phyloP scores from a whole-genome alignment of 1,140 invertebrate species.

The Diachasma alloeum region DNA sequence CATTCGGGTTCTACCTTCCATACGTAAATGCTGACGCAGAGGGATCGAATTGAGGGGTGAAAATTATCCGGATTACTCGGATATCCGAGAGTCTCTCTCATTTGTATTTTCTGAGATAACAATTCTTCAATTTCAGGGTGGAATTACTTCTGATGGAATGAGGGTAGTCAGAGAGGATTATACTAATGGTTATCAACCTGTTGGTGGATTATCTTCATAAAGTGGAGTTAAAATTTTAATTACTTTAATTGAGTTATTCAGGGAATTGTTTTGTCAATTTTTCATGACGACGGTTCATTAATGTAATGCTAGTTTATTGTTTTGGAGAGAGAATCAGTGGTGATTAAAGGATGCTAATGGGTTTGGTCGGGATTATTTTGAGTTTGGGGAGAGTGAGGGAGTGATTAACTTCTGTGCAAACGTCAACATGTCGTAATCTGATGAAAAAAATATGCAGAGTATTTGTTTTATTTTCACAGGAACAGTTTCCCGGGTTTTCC shows the following conservation, averaged over 20 bases:
- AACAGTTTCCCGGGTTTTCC: too few relatives aligned
- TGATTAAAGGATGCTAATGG: background rate
- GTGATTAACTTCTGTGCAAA: background rate
- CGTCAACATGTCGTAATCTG: too few relatives aligned
- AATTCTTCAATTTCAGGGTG: background rate
- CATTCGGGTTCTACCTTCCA: background rate
- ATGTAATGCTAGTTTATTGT: background rate
- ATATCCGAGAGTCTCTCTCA: background rate
- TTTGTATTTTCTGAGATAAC: background rate
- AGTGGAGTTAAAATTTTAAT: background rate
- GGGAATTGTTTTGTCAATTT: background rate
- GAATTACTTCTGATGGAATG: background rate
- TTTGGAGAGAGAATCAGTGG: background rate
- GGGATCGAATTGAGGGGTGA: background rate
- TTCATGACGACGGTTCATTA: background rate
- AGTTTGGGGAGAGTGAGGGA: background rate
- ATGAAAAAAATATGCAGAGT: too few relatives aligned
- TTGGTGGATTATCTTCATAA: background rate
- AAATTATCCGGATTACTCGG: background rate
- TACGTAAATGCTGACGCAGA: background rate
- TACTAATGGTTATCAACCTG: background rate
- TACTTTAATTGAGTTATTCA: background rate
- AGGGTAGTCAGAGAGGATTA: background rate
- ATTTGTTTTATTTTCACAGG: too few relatives aligned
- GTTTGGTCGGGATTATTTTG: background rate